A percentile compares a stretch with the other conserved stretches of the same genome.
Evolutionary conservation across 2,113 vertebrate genomes (phyloP).

Genomic region (Phalacrocorax aristotelis): DNA sequence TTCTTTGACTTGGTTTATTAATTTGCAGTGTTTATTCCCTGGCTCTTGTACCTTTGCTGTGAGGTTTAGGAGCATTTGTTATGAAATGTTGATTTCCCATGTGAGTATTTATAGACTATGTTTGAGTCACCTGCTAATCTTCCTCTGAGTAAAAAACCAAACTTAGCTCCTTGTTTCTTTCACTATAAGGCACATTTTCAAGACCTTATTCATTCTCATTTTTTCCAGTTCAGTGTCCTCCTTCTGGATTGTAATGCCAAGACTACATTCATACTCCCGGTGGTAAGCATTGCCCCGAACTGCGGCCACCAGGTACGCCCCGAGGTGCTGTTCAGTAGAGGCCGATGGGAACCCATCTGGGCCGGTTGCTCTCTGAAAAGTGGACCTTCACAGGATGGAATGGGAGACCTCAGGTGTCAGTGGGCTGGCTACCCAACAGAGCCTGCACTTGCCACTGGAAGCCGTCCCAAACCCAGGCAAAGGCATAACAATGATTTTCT

Average conservation of each 20-base stretch:
- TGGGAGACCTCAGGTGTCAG: background rate
- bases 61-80: background rate
- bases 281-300: background rate
- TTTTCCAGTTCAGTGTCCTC: background rate
- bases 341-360: background rate
- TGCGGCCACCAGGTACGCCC: background rate
- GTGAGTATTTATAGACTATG: background rate
- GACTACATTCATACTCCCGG: background rate
- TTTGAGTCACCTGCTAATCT: slow-evolving; percentile 35
- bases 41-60: background rate
- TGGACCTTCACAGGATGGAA: background rate
- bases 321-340: background rate
- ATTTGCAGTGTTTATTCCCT: background rate
- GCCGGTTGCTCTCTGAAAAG: background rate
- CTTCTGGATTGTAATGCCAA: background rate
- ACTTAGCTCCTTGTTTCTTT: background rate
- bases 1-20: background rate
- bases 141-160: slow-evolving; percentile 5
- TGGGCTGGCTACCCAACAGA: background rate
- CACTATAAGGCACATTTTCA: background rate
- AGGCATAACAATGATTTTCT: background rate
- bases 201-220: background rate
- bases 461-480: background rate
- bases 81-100: slow-evolving; percentile 23
- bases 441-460: background rate